phyloP scores from a whole-genome alignment of 1,140 invertebrate genomes.

The Marisa cornuarietis region DNA sequence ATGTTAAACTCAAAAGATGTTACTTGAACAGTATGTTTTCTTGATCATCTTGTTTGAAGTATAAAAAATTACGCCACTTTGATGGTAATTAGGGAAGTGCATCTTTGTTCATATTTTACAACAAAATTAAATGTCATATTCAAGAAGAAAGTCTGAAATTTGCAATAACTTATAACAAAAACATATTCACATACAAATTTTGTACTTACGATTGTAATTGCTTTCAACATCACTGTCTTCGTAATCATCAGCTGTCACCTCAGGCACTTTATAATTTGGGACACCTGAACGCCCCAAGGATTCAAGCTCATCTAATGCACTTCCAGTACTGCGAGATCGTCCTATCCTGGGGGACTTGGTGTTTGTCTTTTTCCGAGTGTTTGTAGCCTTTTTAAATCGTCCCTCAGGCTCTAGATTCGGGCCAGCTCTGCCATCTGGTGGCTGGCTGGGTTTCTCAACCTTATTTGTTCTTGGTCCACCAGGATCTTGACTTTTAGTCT shows the following conservation, averaged over 20 bases:
- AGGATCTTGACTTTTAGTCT: not conserved
- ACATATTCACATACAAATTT: not conserved
- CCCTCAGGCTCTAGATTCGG: slow-evolving; percentile 13
- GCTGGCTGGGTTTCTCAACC: not conserved
- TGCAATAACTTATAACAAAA: too few species aligned
- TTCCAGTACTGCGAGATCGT: slow-evolving; percentile 14
- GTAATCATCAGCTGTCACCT: slow-evolving; percentile 15
- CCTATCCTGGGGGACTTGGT: slow-evolving; percentile 29
- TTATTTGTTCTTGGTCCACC: not conserved
- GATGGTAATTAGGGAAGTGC: too few species aligned
- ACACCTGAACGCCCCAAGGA: slow-evolving; percentile 9
- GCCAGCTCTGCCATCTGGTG: not conserved
- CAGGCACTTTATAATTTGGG: slow-evolving; percentile 8
- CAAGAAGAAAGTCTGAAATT: too few species aligned
- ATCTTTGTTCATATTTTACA: too few species aligned
- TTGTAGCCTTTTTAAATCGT: slow-evolving; percentile 22
- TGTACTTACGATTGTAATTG: slow-evolving; percentile 27
- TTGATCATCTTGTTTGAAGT: too few species aligned
- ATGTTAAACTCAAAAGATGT: too few species aligned
- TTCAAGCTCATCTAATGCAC: slow-evolving; percentile 19
- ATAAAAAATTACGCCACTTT: too few species aligned
- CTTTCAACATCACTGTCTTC: slow-evolving; percentile 27
- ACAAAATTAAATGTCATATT: too few species aligned
- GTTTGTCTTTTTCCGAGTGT: slow-evolving; percentile 8
- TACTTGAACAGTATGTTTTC: too few species aligned